phyloP scores from a whole-genome alignment of 2,113 vertebrate genomes.

The Corynorhinus townsendii region DNA sequence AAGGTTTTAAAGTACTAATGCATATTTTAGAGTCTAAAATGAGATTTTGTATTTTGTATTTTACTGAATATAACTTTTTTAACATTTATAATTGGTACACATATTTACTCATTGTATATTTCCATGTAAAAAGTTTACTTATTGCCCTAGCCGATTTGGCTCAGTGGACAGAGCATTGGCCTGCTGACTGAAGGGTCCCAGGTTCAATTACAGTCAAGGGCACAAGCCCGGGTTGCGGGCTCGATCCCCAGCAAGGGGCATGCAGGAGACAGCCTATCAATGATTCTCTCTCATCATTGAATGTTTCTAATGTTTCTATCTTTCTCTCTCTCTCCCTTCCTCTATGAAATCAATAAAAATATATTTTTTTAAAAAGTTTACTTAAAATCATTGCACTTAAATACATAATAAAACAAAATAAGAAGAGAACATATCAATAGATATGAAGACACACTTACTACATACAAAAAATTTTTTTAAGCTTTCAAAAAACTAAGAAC shows the following conservation, averaged over 20 bases:
- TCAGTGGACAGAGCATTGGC: too few species aligned
- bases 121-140: not conserved
- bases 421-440: not conserved
- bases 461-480: not conserved
- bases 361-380: not conserved
- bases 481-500: not conserved
- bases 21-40: not conserved
- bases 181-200: too few species aligned
- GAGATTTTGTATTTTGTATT: constrained; percentile 2
- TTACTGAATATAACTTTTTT: not conserved
- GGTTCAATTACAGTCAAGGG: too few species aligned
- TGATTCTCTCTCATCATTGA: too few species aligned
- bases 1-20: not conserved
- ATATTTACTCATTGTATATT: not conserved
- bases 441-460: not conserved
- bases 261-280: too few species aligned
- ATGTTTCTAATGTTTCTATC: too few species aligned
- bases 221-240: too few species aligned
- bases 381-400: not conserved
- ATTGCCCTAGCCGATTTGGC: too few species aligned
- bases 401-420: not conserved
- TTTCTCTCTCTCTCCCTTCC: too few species aligned
- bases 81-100: not conserved
- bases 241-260: too few species aligned
- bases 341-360: too few species aligned